Evolutionary conservation across 2,888 invertebrate genomes (phyloP), one percentile per base, ranked within the genome.

Genomic region (Trypoxylon attenuatum): DNA sequence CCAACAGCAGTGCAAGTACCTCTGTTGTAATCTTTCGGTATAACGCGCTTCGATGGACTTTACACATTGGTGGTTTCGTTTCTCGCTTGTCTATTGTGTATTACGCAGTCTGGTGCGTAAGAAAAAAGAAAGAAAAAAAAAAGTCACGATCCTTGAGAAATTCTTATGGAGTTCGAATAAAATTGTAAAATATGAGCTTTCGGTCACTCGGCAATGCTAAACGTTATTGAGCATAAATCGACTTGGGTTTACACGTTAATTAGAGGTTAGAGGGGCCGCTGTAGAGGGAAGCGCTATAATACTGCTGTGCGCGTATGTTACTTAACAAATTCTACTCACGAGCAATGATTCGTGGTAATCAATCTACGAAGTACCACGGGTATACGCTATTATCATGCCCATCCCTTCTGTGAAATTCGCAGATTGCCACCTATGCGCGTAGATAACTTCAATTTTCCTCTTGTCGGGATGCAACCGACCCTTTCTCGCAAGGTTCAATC

Each of bases 1-100:
- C 73, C 54, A 13, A 50, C 63, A 73, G 76, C 76, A 67, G 54
- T 76, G 63, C 61, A 65, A 56, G 64, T 50, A 43, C 18, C 69
- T 60, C 76, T 75, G 76, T 75, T 75, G 74, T 75, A 75, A 75
- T 67, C 57, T 41, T 51, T 47, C 55, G 58, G 25, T 25, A 45
- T 49, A 46, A 59, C 69, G 57, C 58, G 46, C 58, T 43, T 62
- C 56, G 49, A 56, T 52, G 22, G 21, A 15, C n/a, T n/a, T 16
- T 6, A 13, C 21, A 41, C 45, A 41, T 41, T 39, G 10, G 38
- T 38, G 41, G 49, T 56, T 56, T 65, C 55, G 59, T 60, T 67
- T 72, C 67, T 71, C 61, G 57, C 52, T 67, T 71, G 54, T 49
- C 43, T 27, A 42, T 46, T 8, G 15, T 10, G 13, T 21, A 10